Percentiles rank a stretch among this genome's conserved stretches.
Conservation (phyloP, 2,113 vertebrate genomes). For the Probosciger aterrimus region DNA sequence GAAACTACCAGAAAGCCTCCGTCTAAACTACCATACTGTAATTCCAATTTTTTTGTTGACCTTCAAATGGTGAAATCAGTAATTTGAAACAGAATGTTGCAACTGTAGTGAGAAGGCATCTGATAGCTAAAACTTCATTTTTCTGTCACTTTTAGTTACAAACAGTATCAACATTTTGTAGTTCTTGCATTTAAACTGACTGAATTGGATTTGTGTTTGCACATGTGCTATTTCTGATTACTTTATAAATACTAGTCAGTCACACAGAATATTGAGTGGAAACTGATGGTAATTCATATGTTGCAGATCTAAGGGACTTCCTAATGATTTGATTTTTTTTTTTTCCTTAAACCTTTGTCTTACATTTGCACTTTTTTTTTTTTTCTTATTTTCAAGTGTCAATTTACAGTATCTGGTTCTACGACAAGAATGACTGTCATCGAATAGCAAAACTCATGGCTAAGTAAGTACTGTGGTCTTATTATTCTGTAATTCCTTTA, state of each 20-base stretch:
- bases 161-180: not conserved
- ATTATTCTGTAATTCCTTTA: not conserved
- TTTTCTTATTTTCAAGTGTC: slow-evolving; percentile 83
- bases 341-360: not conserved
- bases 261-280: not conserved
- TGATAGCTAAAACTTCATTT: not conserved
- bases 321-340: not conserved
- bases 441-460: slow-evolving; percentile 97
- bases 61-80: not conserved
- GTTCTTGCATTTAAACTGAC: not conserved
- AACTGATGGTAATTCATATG: not conserved
- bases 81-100: not conserved
- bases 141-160: not conserved
- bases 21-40: not conserved
- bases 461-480: slow-evolving; percentile 81
- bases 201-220: not conserved
- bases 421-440: slow-evolving; percentile 95
- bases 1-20: not conserved
- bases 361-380: slow-evolving; percentile 32
- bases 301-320: not conserved
- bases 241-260: not conserved
- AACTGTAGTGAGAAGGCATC: not conserved
- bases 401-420: slow-evolving; percentile 99
- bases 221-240: not conserved
- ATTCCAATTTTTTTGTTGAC: not conserved